Evolutionary conservation across 2,888 invertebrate genomes (phyloP).

Genomic region (Plagodis dolabraria): DNA sequence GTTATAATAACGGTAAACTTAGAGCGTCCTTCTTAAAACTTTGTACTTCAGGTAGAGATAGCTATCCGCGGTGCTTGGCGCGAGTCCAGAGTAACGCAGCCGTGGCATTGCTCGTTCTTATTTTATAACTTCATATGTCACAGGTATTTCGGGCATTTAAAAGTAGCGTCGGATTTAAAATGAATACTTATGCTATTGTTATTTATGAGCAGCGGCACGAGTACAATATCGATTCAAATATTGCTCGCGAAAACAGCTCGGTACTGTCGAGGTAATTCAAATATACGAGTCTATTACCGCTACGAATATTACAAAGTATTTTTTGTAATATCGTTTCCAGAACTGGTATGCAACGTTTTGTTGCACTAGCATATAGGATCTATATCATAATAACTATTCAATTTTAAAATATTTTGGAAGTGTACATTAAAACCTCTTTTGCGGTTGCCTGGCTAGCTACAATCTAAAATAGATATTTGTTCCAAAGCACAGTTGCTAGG

Average conservation of each 20-base stretch:
- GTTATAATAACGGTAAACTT: conserved; percentile 65
- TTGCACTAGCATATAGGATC: no score
- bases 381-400: no score
- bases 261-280: conserved; percentile 47
- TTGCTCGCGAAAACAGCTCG: conserved; percentile 41
- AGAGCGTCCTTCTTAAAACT: conserved; percentile 64
- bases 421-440: no score
- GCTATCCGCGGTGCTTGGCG: conserved; percentile 62
- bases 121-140: conserved; percentile 64
- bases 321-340: conserved; percentile 38
- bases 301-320: conserved; percentile 46
- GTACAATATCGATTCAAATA: conserved; percentile 44
- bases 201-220: conserved; percentile 32
- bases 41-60: conserved; percentile 55
- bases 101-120: conserved; percentile 57
- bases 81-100: conserved; percentile 56
- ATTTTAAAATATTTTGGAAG: no score
- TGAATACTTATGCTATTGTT: conserved; percentile 39
- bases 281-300: conserved; percentile 48
- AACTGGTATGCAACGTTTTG: conserved; percentile 8
- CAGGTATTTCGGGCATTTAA: conserved; percentile 46
- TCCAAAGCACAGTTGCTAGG: no score
- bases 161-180: conserved; percentile 36
- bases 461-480: no score
- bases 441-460: no score